Percentiles rank a stretch among this genome's conserved stretches.
These are phyloP conservation scores for Steinernema khuongi DNA, from an alignment of 1,140 invertebrate species.

Conservation along the genomic window DNA sequence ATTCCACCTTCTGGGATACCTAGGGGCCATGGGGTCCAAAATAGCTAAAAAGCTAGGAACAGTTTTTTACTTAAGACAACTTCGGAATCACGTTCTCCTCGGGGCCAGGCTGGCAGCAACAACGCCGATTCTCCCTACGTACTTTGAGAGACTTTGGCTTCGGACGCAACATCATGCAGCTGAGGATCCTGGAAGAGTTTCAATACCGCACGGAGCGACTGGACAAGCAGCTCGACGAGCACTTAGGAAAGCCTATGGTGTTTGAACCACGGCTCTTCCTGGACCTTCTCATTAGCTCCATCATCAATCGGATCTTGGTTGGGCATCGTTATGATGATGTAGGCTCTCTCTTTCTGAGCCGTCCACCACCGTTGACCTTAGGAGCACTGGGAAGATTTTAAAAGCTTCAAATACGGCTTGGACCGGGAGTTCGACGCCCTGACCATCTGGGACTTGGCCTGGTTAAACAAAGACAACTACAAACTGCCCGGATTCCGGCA, in stretches of 20 bases:
- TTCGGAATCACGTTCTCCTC: slow-evolving; percentile 34
- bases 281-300: slow-evolving; percentile 27
- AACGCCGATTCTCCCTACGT: slow-evolving; percentile 71
- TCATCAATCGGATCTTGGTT: slow-evolving; percentile 28
- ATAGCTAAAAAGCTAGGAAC: not conserved
- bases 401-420: not conserved
- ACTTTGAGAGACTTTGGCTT: slow-evolving; percentile 71
- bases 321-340: not conserved
- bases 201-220: slow-evolving; percentile 31
- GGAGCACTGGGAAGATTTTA: not conserved
- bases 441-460: slow-evolving; percentile 5
- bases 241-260: not conserved
- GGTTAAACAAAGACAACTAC: not conserved
- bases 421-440: not conserved
- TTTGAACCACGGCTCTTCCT: slow-evolving; percentile 17
- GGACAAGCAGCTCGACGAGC: not conserved
- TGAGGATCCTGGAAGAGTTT: slow-evolving; percentile 61
- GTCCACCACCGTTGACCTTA: too few species aligned
- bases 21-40: too few species aligned
- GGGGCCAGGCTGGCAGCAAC: slow-evolving; percentile 71
- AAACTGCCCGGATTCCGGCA: not conserved
- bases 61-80: not conserved
- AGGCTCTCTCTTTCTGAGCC: not conserved
- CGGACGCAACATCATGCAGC: slow-evolving; percentile 65
- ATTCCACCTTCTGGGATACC: too few species aligned